phyloP scores from a whole-genome alignment of 1,140 invertebrate species.

The Catajapyx aquilonaris region DNA sequence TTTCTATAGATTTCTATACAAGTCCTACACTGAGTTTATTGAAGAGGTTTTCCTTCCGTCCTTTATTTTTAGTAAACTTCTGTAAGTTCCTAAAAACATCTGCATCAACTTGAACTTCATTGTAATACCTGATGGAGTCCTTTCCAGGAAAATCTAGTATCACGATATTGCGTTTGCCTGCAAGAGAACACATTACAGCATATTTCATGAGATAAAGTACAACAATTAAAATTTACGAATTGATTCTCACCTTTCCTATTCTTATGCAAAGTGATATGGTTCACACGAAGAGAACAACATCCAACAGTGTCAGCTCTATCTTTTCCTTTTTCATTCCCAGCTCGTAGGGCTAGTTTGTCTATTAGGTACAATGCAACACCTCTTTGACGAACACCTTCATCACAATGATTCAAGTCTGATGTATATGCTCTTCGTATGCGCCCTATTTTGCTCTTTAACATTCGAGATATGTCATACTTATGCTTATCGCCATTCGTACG shows the following conservation, averaged over 20 bases:
- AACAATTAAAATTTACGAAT: too few species aligned
- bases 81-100: too few species aligned
- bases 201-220: too few species aligned
- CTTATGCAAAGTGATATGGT: constrained; percentile 84
- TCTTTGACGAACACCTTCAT: constrained; percentile 92
- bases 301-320: constrained; percentile 98
- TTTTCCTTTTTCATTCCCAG: constrained; percentile 99
- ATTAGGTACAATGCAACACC: constrained; percentile 98
- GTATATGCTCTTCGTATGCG: constrained; percentile 78
- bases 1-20: too few species aligned
- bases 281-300: constrained; percentile 95
- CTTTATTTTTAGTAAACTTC: too few species aligned
- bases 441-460: constrained; percentile 71
- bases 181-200: too few species aligned
- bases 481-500: constrained; percentile 99
- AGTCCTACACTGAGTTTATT: too few species aligned
- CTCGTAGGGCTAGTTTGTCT: constrained; percentile 92
- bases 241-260: constrained; percentile 64
- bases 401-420: constrained; percentile 91
- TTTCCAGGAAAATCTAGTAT: too few species aligned
- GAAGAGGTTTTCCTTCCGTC: too few species aligned
- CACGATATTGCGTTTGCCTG: too few species aligned
- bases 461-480: constrained; percentile 95
- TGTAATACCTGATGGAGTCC: too few species aligned
- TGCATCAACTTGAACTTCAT: too few species aligned